Evolutionary conservation across 2,888 invertebrate genomes (phyloP), one percentile per base, ranked within the genome.

Genomic region (Mimas tiliae): DNA sequence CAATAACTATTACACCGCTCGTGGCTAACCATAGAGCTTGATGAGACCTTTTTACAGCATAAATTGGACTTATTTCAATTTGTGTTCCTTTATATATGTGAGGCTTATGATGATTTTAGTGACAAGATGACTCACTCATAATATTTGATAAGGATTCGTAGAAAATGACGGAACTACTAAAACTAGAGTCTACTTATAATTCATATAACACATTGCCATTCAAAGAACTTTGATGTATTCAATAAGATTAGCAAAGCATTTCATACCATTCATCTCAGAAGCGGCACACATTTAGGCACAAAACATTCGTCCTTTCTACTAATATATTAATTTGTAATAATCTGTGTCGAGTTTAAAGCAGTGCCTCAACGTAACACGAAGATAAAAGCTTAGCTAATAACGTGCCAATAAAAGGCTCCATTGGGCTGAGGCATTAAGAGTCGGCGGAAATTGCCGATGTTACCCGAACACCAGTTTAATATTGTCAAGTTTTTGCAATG

Each of bases 301-400:
- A 53, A 14, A 4, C 14, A 14, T 14, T 42, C 12, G 7, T 6
- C 64, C 11, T 14, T 4, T 12, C 33, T 62, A 19, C n/a, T n/a
- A n/a, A n/a, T n/a, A n/a, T n/a, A n/a, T n/a, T 62, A 12, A 8
- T 51, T n/a, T n/a, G 21, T 21, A 4, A 62, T 70, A 66, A 53
- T 76, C 69, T 74, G 67, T 79, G 80, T 12, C 65, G 33, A 64
- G 70, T 80, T 71, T 75, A 72, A 72, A 74, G 69, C 73, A 71
- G 73, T 70, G 78, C 72, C 82, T 85, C 84, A 86, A 86, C 86
- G 74, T 71, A 80, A 81, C 80, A 81, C 75, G 77, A 79, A 83
- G 83, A 81, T 83, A 83, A 83, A 82, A 82, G 83, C 77, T 76
- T 72, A 74, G 77, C 81, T 84, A 84, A 83, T 83, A 84, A 82